A percentile compares a stretch with the other conserved stretches of the same genome.
Evolutionary conservation across 1,140 invertebrate genomes (phyloP).

Genomic region (Paralvinella palmiformis): DNA sequence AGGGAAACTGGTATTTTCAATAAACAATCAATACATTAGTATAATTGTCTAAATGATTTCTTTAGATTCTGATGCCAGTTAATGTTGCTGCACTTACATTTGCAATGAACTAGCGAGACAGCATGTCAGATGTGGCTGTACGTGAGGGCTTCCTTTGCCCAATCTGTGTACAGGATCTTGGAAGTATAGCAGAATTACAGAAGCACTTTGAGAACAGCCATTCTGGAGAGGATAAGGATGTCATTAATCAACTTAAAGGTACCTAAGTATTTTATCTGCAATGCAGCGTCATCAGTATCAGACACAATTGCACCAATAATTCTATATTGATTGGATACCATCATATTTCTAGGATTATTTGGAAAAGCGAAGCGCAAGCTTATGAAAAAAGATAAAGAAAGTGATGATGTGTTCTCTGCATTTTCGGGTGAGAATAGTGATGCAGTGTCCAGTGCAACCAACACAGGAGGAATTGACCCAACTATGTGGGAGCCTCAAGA

Average conservation of each 20-base stretch:
- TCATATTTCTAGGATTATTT: constrained; percentile 63
- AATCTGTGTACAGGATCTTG: constrained; percentile 82
- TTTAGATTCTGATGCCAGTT: too few relatives aligned
- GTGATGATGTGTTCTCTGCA: constrained; percentile 10
- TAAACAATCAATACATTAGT: too few relatives aligned
- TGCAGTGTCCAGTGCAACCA: background rate
- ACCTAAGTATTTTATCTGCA: background rate
- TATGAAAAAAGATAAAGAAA: constrained; percentile 61
- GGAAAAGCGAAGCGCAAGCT: constrained; percentile 85
- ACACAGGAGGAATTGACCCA: constrained; percentile 29
- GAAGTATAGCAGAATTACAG: constrained; percentile 71
- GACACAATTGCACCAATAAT: background rate
- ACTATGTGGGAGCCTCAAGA: constrained; percentile 45
- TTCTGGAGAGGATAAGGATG: constrained; percentile 73
- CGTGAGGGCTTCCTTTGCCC: constrained; percentile 90
- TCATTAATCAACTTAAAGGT: constrained; percentile 85
- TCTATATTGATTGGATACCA: background rate
- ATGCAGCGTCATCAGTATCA: background rate
- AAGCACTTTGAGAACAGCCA: constrained; percentile 83
- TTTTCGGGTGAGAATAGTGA: constrained; percentile 10
- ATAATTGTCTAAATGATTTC: too few relatives aligned
- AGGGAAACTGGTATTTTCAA: too few relatives aligned
- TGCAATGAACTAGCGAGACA: too few relatives aligned
- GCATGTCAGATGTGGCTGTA: constrained; percentile 56
- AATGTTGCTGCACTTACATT: too few relatives aligned